These are phyloP conservation scores for Pipistrellus pipistrellus DNA, from an alignment of 2,797 vertebrate genomes.

Conservation along the genomic window DNA sequence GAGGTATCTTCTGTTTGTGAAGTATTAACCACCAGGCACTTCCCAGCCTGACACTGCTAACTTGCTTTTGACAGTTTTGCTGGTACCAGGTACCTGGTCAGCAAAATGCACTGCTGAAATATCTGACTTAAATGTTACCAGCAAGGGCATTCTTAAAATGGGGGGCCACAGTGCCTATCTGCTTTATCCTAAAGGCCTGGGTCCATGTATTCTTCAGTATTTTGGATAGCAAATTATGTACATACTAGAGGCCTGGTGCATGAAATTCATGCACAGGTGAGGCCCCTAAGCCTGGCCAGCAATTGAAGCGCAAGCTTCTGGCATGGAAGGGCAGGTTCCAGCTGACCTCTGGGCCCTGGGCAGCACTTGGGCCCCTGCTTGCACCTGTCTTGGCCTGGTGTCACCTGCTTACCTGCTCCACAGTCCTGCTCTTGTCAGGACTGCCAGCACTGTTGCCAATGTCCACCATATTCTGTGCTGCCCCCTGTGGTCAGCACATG, in stretches of 20 bases:
- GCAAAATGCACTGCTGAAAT: constrained; percentile 4
- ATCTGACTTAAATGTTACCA: constrained; percentile 66
- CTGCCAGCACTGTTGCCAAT: too few relatives aligned
- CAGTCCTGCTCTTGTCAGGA: too few relatives aligned
- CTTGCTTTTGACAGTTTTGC: constrained; percentile 59
- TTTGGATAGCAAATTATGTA: constrained; percentile 26
- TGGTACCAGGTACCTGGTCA: constrained; percentile 15
- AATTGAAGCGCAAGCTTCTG: too few relatives aligned
- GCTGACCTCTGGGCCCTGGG: too few relatives aligned
- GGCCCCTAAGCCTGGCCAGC: too few relatives aligned
- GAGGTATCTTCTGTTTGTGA: constrained; percentile 62
- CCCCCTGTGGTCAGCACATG: too few relatives aligned
- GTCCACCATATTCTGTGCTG: too few relatives aligned
- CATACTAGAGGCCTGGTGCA: background rate
- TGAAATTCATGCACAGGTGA: too few relatives aligned
- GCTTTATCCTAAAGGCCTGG: background rate
- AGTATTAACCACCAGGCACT: constrained; percentile 39
- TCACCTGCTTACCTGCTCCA: too few relatives aligned
- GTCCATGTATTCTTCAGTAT: constrained; percentile 10
- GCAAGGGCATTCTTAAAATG: constrained; percentile 20
- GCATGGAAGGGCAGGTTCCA: too few relatives aligned
- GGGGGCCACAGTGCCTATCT: background rate
- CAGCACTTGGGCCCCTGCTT: too few relatives aligned
- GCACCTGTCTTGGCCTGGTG: too few relatives aligned
- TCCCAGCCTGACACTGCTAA: constrained; percentile 18